Conservation (phyloP, 92 coral and sea anemone genomes). For the Epizoanthus stellaris region DNA sequence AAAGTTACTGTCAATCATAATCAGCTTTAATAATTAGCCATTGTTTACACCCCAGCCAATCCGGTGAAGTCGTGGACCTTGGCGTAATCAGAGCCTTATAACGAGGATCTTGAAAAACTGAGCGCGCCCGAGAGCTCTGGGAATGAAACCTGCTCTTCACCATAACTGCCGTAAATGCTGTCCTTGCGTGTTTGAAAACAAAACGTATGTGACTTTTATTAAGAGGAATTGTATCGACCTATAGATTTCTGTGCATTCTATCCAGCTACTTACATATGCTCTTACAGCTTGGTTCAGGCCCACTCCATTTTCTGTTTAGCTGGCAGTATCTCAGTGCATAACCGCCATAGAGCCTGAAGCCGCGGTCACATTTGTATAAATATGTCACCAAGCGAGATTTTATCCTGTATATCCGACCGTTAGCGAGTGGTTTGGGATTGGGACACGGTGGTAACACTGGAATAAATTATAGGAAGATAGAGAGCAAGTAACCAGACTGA, state of each 20-base stretch:
- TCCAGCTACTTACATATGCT: not conserved
- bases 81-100: too few species aligned
- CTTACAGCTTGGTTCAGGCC: not conserved
- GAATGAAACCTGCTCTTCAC: too few species aligned
- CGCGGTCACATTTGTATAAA: not conserved
- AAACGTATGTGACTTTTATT: too few species aligned
- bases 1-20: too few species aligned
- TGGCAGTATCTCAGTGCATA: not conserved
- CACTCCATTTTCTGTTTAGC: constrained; percentile 1
- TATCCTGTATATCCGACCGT: not conserved
- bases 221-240: too few species aligned
- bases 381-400: not conserved
- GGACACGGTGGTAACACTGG: not conserved
- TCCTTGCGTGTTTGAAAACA: too few species aligned
- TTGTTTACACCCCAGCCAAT: too few species aligned
- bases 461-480: not conserved
- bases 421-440: not conserved
- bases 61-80: too few species aligned
- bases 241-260: not conserved
- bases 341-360: not conserved
- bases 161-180: too few species aligned
- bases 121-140: too few species aligned
- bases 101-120: too few species aligned
- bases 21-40: too few species aligned
- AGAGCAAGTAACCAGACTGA: not conserved